These are phyloP conservation scores for Lanius collurio DNA, from an alignment of 2,113 vertebrate species.

Conservation along the genomic window DNA sequence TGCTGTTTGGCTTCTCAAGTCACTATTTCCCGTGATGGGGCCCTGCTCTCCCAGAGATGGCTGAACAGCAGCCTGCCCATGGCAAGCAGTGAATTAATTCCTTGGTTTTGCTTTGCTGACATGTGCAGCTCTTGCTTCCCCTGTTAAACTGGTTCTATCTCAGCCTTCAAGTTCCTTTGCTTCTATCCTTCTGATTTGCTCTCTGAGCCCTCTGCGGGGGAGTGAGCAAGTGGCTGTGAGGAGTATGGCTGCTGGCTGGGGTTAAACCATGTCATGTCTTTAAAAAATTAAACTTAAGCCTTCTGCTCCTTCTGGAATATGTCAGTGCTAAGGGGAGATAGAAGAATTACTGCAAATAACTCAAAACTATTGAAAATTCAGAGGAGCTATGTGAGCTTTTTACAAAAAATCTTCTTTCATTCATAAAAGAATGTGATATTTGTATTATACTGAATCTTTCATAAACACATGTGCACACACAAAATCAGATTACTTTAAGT, in stretches of 20 bases:
- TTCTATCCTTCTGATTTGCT: fast-evolving
- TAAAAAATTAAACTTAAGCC: background rate
- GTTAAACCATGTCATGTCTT: background rate
- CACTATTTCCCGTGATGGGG: fast-evolving
- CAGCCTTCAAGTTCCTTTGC: background rate
- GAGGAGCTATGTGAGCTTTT: background rate
- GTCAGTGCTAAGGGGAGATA: background rate
- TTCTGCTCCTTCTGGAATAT: background rate
- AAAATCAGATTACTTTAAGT: background rate
- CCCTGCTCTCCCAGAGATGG: background rate
- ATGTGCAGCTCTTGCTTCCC: background rate
- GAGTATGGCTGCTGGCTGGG: background rate
- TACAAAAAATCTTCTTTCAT: background rate
- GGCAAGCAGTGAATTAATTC: background rate
- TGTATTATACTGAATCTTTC: background rate
- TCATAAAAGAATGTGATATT: background rate
- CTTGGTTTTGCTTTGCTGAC: background rate
- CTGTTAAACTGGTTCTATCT: background rate
- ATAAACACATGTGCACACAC: background rate
- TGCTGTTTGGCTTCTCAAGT: background rate
- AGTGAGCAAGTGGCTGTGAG: background rate
- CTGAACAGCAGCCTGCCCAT: background rate
- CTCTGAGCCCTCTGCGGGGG: fast-evolving
- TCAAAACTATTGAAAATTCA: background rate
- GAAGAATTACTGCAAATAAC: background rate